Evolutionary conservation across 2,113 vertebrate genomes (phyloP).

Genomic region (Pholis gunnellus): DNA sequence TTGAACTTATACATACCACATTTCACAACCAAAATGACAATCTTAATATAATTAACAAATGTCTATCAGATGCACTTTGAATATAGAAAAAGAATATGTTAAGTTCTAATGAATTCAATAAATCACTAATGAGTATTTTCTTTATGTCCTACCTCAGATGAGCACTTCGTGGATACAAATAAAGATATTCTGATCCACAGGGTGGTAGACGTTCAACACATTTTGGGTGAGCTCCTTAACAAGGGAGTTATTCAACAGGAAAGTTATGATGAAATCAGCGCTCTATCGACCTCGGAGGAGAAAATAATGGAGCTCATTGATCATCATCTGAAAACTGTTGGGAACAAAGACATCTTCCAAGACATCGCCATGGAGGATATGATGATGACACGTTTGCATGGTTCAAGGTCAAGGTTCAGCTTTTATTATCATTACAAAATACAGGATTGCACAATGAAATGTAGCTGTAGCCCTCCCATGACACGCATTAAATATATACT

Average conservation of each 20-base stretch:
- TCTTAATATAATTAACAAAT: background rate
- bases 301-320: background rate
- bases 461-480: background rate
- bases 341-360: background rate
- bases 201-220: background rate
- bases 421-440: background rate
- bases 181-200: rapidly evolving
- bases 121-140: background rate
- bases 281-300: background rate
- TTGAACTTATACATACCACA: background rate
- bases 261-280: background rate
- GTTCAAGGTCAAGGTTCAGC: background rate
- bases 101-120: background rate
- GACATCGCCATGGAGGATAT: rapidly evolving
- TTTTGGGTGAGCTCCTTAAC: background rate
- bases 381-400: too few species aligned
- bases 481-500: background rate
- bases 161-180: background rate
- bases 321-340: background rate
- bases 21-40: background rate
- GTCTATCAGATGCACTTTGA: background rate
- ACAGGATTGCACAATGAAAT: background rate
- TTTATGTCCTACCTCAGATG: background rate
- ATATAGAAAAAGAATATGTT: background rate
- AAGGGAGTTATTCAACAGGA: background rate